A percentile compares a stretch with the other conserved stretches of the same genome.
Conservation (phyloP, 2,888 invertebrate genomes). For the Campoplex capitator region DNA sequence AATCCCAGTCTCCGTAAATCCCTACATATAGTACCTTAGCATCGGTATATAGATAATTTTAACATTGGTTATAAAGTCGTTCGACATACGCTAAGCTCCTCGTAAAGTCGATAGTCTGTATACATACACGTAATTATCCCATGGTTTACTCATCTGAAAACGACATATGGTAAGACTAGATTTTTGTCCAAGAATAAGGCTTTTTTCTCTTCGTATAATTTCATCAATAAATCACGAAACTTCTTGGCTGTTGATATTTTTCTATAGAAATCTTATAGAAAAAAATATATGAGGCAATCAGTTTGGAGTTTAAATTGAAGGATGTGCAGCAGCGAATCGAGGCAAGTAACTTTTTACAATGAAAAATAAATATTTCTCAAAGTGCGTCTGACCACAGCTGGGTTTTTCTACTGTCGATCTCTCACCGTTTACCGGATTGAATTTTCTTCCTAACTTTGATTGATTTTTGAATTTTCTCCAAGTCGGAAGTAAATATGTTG, state of each 20-base stretch:
- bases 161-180: constrained; percentile 16
- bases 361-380: not conserved
- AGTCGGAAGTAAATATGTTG: too few relatives aligned
- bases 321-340: too few relatives aligned
- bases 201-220: not conserved
- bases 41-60: constrained; percentile 13
- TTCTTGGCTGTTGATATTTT: not conserved
- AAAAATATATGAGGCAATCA: not conserved
- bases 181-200: not conserved
- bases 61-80: constrained; percentile 30
- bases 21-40: constrained; percentile 13
- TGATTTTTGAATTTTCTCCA: too few relatives aligned
- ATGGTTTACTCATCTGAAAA: constrained; percentile 20
- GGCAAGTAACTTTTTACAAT: too few relatives aligned
- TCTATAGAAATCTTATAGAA: too few relatives aligned
- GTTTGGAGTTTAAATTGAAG: not conserved
- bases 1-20: constrained; percentile 7
- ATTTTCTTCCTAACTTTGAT: not conserved
- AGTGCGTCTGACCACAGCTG: constrained; percentile 8
- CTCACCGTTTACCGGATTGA: not conserved
- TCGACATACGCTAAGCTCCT: constrained; percentile 17
- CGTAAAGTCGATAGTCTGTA: constrained; percentile 36
- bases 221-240: not conserved
- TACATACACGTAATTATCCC: constrained; percentile 31
- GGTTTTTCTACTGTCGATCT: constrained; percentile 7